A percentile compares a stretch with the other conserved stretches of the same genome.
These are phyloP conservation scores for Eristalis tenax DNA, from an alignment of 2,888 invertebrate genomes.

Conservation along the genomic window DNA sequence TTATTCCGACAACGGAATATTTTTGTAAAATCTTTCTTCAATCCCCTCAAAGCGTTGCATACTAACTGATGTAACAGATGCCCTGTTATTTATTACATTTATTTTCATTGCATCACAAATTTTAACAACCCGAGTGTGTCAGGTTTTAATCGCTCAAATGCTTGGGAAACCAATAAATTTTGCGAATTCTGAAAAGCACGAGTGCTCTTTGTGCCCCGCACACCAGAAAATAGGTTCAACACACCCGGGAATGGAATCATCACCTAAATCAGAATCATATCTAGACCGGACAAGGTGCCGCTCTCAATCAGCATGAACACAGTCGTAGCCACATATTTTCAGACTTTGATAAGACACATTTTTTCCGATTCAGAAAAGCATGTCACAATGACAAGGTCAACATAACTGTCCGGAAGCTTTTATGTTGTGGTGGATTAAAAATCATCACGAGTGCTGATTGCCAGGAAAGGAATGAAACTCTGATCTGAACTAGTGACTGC, in stretches of 20 bases:
- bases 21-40: too few relatives aligned
- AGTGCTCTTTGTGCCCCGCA: too few relatives aligned
- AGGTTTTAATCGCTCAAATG: neutral
- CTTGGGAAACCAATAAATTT: too few relatives aligned
- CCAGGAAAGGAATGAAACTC: neutral
- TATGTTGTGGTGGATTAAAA: neutral
- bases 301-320: constrained; percentile 2
- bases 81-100: too few relatives aligned
- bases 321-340: neutral
- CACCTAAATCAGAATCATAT: neutral
- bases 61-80: neutral
- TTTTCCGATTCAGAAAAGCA: neutral
- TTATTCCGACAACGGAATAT: neutral
- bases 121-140: too few relatives aligned
- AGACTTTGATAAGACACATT: constrained; percentile 14
- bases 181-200: too few relatives aligned
- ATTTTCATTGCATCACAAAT: too few relatives aligned
- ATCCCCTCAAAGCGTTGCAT: neutral
- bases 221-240: neutral
- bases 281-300: neutral
- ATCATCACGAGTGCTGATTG: constrained; percentile 20
- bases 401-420: constrained; percentile 45
- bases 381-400: constrained; percentile 51
- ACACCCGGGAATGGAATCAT: neutral
- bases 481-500: constrained; percentile 11